These are phyloP conservation scores for Temnothorax longispinosus DNA, from an alignment of 1,140 invertebrate species.

Conservation along the genomic window DNA sequence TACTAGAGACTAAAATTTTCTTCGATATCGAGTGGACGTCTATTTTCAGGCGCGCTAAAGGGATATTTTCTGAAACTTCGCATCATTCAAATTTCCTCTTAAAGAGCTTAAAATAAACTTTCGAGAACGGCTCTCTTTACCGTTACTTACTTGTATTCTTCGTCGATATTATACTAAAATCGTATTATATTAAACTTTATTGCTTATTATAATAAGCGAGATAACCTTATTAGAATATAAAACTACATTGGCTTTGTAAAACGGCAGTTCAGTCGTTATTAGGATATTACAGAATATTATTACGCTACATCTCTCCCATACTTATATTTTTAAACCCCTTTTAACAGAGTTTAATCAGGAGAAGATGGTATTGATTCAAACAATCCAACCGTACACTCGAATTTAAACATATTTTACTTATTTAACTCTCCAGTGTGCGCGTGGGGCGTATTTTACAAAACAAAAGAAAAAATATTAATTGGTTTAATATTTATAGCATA, in stretches of 20 bases:
- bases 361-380: background rate
- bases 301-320: background rate
- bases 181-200: constrained; percentile 40
- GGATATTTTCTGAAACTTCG: constrained; percentile 18
- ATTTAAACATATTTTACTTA: background rate
- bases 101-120: constrained; percentile 39
- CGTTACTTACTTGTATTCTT: constrained; percentile 7
- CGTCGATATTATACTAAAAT: constrained; percentile 29
- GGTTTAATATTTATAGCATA: no score
- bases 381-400: background rate
- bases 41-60: constrained; percentile 11
- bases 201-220: constrained; percentile 37
- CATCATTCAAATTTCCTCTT: constrained; percentile 12
- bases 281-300: background rate
- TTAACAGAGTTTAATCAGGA: background rate
- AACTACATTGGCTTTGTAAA: background rate
- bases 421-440: background rate
- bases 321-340: background rate
- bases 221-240: constrained; percentile 40
- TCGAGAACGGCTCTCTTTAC: background rate
- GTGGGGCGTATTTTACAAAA: no score
- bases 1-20: constrained; percentile 31
- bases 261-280: constrained; percentile 1
- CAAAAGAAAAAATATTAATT: no score
- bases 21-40: constrained; percentile 1